Evolutionary conservation across 2,113 vertebrate species (phyloP), one percentile per base, ranked within the genome.

Genomic region (Phocoena sinus): DNA sequence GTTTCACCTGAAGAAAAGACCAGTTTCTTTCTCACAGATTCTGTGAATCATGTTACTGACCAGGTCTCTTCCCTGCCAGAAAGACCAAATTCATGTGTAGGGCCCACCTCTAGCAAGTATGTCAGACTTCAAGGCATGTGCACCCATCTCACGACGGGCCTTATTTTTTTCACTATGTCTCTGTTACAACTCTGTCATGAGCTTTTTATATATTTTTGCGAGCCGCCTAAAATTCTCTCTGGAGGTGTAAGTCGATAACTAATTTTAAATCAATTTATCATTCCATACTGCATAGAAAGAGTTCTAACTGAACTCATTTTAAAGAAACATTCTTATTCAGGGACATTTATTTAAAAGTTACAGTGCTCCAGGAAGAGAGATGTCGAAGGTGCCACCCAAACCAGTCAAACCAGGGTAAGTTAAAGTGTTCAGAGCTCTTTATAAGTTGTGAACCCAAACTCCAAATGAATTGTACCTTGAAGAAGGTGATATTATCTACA

Each of bases 361-460:
- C 18, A 15, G 53, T 10, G 31, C 79, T 87, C 91, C 14, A 62
- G 93, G 77, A 65, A 84, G 36, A 87, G 98, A 83, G 73, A 99
- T 99, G 99, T 99, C 99, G 71, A 99, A 99, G 98, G 99, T 99
- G 80, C 99, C 99, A 9, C 99, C 99, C 28, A 99, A 99, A 96
- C 99, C 99, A 86, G 99, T 99, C 91, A 99, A 99, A 79, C 99
- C 99, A 99, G 99, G 99, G 53, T 17, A 53, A 6, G 53, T 53
- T 18, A 53, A 53, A 53, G 15, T 53, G 53, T 53, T 53, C 53
- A 53, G 53, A 53, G 53, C 53, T 18, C 53, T 18, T 53, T 53
- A 53, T 53, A 18, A 0, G 15, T 53, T 53, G 18, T 53, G 53
- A 53, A 53, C 53, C 53, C 53, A 17, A 53, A 53, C 53, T 53